phyloP scores from a whole-genome alignment of 2,888 invertebrate genomes.

The Ennomos quercinarius region DNA sequence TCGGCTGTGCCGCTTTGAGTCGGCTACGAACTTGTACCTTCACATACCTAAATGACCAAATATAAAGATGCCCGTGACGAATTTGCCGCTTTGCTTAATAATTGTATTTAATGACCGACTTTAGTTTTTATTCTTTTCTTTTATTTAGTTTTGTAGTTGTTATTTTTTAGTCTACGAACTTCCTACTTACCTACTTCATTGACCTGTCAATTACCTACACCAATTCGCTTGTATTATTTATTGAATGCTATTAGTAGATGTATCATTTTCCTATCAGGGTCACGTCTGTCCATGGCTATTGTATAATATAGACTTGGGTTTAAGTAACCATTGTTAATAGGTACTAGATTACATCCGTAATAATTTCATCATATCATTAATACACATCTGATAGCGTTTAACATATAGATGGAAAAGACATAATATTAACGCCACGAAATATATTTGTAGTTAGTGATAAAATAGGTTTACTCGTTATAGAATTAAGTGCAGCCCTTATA shows the following conservation, averaged over 20 bases:
- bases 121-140: too few relatives aligned
- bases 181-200: slow-evolving; percentile 6
- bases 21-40: too few relatives aligned
- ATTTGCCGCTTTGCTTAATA: slow-evolving; percentile 5
- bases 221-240: slow-evolving; percentile 1
- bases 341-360: slow-evolving; percentile 37
- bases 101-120: background rate
- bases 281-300: slow-evolving; percentile 47
- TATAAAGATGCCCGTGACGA: slow-evolving; percentile 15
- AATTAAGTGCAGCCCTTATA: slow-evolving; percentile 67
- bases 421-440: slow-evolving; percentile 62
- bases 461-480: slow-evolving; percentile 61
- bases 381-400: slow-evolving; percentile 79
- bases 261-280: slow-evolving; percentile 24
- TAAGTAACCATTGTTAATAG: slow-evolving; percentile 33
- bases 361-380: slow-evolving; percentile 80
- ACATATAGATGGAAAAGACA: slow-evolving; percentile 72
- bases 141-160: background rate
- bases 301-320: slow-evolving; percentile 47
- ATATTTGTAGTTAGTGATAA: slow-evolving; percentile 65
- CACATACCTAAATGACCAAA: background rate
- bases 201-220: background rate
- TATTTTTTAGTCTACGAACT: background rate
- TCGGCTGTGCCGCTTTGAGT: too few relatives aligned
- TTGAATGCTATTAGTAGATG: background rate